Evolutionary conservation across 2,888 invertebrate species (phyloP), one percentile per base, ranked within the genome.

Genomic region (Drosophila meridionalis): DNA sequence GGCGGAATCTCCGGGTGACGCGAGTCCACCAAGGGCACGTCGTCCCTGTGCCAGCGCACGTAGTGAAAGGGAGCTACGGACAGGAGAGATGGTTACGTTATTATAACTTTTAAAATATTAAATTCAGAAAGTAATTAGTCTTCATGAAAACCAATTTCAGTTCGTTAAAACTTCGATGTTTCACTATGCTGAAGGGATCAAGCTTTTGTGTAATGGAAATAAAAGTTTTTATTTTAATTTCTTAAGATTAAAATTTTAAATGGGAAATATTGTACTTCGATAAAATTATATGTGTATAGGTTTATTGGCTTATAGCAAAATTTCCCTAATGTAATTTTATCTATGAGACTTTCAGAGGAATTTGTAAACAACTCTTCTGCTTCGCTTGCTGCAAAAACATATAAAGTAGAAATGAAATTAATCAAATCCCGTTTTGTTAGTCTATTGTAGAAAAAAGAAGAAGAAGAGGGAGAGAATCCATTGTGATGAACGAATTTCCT

Each of bases 21-120:
- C 56, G 95, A 95, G 91, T 95, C 96, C 0, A 95, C 95, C n/a
- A 97, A 90, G 0, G 96, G 92, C 4, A 92, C 93, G 61, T 94
- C 94, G 89, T 96, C 95, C 89, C 96, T 95, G 93, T 95, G 95
- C 96, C 96, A 97, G 83, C 95, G 95, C 60, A 97, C 95, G 69
- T 95, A 94, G 79, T 94, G 94, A 57, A 94, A 94, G 1, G 93
- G 92, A 66, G 95, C 96, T 38, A 20, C 1, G 20, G 20, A 20
- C 20, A 20, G 20, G 20, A 20, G 20, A 20, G 20, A 20, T 20
- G 20, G 20, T 20, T 20, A 20, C 20, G 20, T 20, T 20, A 20
- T 20, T 20, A 20, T 20, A 20, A 20, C 20, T 20, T 20, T 20
- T 20, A 20, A 20, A 20, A 20, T 20, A 20, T 20, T 1, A 20